Conservation (phyloP, 2,888 invertebrate species). For the Villa cingulata region DNA sequence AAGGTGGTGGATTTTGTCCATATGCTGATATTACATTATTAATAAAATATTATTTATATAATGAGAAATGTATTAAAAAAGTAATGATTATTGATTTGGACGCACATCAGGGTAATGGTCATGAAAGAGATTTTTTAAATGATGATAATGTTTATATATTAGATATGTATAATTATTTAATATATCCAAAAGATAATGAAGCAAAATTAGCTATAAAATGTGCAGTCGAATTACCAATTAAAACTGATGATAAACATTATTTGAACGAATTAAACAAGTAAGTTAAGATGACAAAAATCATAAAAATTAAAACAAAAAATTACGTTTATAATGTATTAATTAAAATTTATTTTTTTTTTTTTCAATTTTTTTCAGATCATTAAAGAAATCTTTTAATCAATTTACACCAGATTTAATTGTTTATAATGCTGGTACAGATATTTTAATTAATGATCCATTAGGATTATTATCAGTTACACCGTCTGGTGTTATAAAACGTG, state of each 20-base stretch:
- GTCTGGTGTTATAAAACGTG: conserved; percentile 72
- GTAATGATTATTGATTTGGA: conserved; percentile 83
- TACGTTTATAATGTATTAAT: not conserved
- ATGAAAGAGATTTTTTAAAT: conserved; percentile 64
- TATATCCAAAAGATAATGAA: conserved; percentile 63
- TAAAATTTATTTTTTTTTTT: not conserved
- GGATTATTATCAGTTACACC: conserved; percentile 58
- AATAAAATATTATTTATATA: conserved; percentile 50
- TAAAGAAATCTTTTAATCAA: conserved; percentile 51
- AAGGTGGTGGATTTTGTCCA: conserved; percentile 78
- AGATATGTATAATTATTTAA: conserved; percentile 70
- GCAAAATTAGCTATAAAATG: conserved; percentile 61
- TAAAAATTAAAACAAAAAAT: not conserved
- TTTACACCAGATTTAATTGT: conserved; percentile 68
- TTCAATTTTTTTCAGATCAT: conserved; percentile 41
- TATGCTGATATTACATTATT: conserved; percentile 81
- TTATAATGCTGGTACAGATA: conserved; percentile 90
- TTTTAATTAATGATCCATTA: conserved; percentile 62
- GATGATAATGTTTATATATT: conserved; percentile 66
- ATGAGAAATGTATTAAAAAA: conserved; percentile 43
- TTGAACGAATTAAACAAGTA: conserved; percentile 50
- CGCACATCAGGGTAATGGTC: conserved; percentile 89
- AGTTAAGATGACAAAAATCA: conserved; percentile 25
- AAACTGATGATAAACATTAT: conserved; percentile 55
- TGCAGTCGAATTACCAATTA: conserved; percentile 49